Evolutionary conservation across 2,888 invertebrate genomes (phyloP).

Genomic region (Lordiphosa andalusiaca): DNA sequence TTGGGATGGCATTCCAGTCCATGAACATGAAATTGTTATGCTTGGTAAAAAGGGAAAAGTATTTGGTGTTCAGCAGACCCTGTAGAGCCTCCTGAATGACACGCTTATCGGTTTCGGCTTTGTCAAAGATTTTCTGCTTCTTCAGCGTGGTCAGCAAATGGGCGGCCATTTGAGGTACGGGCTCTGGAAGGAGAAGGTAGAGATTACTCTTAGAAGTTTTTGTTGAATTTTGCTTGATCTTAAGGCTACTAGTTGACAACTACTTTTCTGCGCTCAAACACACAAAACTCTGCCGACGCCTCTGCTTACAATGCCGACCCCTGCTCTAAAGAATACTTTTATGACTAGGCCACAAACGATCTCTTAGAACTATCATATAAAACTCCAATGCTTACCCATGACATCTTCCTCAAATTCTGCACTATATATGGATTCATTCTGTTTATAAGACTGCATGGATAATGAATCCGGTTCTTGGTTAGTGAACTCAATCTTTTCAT

Average conservation of each 20-base stretch:
- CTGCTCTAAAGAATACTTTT: too few species aligned
- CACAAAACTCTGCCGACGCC: too few species aligned
- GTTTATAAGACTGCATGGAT: conserved; percentile 47
- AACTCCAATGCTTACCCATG: conserved; percentile 45
- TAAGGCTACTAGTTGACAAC: too few species aligned
- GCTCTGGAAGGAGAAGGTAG: conserved; percentile 37
- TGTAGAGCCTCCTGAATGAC: conserved; percentile 65
- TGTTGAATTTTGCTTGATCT: too few species aligned
- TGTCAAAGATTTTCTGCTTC: conserved; percentile 56
- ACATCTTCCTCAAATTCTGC: conserved; percentile 59
- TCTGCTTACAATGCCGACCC: too few species aligned
- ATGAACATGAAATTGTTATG: conserved; percentile 68
- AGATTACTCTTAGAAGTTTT: too few species aligned
- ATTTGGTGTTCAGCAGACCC: conserved; percentile 54
- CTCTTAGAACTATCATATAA: too few species aligned
- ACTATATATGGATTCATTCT: conserved; percentile 49
- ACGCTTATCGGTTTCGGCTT: conserved; percentile 66
- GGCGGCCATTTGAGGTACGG: conserved; percentile 52
- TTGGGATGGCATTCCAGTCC: conserved; percentile 75
- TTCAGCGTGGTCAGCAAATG: conserved; percentile 60
- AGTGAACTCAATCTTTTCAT: conserved; percentile 10
- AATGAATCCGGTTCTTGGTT: background rate
- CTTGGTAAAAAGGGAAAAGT: conserved; percentile 63
- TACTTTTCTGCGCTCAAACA: too few species aligned
- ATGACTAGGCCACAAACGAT: too few species aligned